A percentile compares a stretch with the other conserved stretches of the same genome.
phyloP scores from a whole-genome alignment of 2,113 vertebrate genomes.

The Myotis brandtii region DNA sequence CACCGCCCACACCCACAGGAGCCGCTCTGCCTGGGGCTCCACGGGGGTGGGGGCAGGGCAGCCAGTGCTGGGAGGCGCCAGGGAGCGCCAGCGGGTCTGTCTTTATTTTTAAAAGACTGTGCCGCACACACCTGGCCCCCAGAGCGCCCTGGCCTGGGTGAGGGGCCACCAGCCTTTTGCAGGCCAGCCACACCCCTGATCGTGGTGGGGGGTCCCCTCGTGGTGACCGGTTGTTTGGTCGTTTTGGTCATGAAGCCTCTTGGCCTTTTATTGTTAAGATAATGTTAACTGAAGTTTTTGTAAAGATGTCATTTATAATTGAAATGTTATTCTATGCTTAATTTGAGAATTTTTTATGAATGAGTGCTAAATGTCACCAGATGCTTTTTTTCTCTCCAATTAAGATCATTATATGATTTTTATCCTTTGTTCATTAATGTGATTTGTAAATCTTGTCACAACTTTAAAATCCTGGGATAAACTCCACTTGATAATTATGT shows the following conservation, averaged over 20 bases:
- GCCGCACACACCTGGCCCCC: too few relatives aligned
- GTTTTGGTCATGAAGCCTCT: too few relatives aligned
- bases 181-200: too few relatives aligned
- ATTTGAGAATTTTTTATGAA: conserved; percentile 40
- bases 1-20: background rate
- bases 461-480: background rate
- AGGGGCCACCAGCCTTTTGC: too few relatives aligned
- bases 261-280: too few relatives aligned
- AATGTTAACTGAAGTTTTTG: background rate
- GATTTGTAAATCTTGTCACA: background rate
- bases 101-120: too few relatives aligned
- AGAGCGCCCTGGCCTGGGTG: too few relatives aligned
- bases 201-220: too few relatives aligned
- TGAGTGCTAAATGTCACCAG: conserved; percentile 7
- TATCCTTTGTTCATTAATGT: conserved; percentile 13
- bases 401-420: conserved; percentile 38
- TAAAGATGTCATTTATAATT: background rate
- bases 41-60: background rate
- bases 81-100: too few relatives aligned
- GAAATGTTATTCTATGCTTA: background rate
- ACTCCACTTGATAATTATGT: background rate
- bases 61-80: too few relatives aligned
- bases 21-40: background rate
- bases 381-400: background rate
- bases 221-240: too few relatives aligned